A percentile compares a stretch with the other conserved stretches of the same genome.
These are phyloP conservation scores for Papilio machaon DNA, from an alignment of 1,140 invertebrate species.

Conservation along the genomic window DNA sequence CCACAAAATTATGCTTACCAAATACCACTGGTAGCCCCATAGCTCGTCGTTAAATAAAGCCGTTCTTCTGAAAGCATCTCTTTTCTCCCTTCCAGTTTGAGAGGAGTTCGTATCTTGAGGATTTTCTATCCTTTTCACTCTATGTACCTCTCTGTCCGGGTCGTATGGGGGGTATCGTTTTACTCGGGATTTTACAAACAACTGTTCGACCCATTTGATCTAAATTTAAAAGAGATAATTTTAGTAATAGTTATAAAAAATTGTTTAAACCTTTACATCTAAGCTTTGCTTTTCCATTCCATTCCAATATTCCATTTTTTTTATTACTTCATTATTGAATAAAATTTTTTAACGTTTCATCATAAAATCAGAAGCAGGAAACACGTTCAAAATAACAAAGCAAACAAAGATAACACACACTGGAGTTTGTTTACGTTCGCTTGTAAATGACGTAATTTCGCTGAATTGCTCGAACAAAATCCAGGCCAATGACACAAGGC, in stretches of 20 bases:
- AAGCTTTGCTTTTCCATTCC: too few relatives aligned
- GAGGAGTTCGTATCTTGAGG: conserved; percentile 25
- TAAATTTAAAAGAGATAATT: conserved; percentile 51
- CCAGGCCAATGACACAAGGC: conserved; percentile 26
- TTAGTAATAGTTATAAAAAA: not conserved
- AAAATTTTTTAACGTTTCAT: too few relatives aligned
- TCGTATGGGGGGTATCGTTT: conserved; percentile 82
- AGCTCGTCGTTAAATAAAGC: conserved; percentile 92
- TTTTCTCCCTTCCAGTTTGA: conserved; percentile 38
- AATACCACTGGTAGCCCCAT: conserved; percentile 95
- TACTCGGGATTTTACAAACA: conserved; percentile 83
- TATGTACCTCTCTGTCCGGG: conserved; percentile 55
- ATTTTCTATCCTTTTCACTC: conserved; percentile 68
- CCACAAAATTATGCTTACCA: conserved; percentile 91
- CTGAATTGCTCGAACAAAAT: conserved; percentile 40
- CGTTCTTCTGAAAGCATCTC: conserved; percentile 27
- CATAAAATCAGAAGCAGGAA: not conserved
- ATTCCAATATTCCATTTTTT: too few relatives aligned
- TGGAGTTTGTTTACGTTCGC: not conserved
- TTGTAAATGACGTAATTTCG: not conserved
- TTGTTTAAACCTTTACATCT: too few relatives aligned
- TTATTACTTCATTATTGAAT: too few relatives aligned
- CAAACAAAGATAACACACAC: not conserved
- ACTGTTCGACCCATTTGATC: conserved; percentile 87
- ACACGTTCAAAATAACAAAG: too few relatives aligned